A percentile compares a stretch with the other conserved stretches of the same genome.
phyloP scores from a whole-genome alignment of 2,888 invertebrate species.

The Cybosia mesomella region DNA sequence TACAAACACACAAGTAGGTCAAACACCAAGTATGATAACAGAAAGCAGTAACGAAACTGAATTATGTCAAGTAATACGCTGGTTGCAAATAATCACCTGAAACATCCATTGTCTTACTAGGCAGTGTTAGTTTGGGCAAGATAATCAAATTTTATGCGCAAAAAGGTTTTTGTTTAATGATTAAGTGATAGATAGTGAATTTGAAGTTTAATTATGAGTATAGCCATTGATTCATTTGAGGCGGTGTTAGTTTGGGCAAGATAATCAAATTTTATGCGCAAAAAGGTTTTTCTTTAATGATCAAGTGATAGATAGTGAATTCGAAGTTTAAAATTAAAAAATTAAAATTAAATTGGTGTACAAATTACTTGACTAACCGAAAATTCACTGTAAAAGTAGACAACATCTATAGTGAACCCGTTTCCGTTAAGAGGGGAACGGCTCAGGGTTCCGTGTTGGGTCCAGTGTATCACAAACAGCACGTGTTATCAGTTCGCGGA shows the following conservation, averaged over 20 bases:
- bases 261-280: not conserved
- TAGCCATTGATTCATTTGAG: not conserved
- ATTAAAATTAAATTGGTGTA: too few relatives aligned
- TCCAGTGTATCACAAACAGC: too few relatives aligned
- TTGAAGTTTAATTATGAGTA: not conserved
- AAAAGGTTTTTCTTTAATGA: not conserved
- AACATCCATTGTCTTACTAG: conserved; percentile 32
- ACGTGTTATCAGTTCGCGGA: too few relatives aligned
- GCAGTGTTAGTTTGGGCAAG: conserved; percentile 15
- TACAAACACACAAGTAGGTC: conserved; percentile 59
- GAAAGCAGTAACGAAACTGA: conserved; percentile 50
- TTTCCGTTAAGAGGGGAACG: too few relatives aligned
- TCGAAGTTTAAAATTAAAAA: not conserved
- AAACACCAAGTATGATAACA: conserved; percentile 61
- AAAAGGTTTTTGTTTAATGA: not conserved
- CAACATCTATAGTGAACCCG: too few relatives aligned
- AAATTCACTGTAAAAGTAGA: too few relatives aligned
- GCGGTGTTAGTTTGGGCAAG: conserved; percentile 15
- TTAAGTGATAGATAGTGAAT: not conserved
- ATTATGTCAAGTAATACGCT: conserved; percentile 49
- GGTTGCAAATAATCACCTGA: conserved; percentile 36
- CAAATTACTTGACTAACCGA: too few relatives aligned
- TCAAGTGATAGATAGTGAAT: not conserved
- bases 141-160: not conserved
- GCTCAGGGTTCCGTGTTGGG: too few relatives aligned